Evolutionary conservation across 1,140 invertebrate genomes (phyloP), one percentile per base, ranked within the genome.

Genomic region (Cardiocondyla obscurior): DNA sequence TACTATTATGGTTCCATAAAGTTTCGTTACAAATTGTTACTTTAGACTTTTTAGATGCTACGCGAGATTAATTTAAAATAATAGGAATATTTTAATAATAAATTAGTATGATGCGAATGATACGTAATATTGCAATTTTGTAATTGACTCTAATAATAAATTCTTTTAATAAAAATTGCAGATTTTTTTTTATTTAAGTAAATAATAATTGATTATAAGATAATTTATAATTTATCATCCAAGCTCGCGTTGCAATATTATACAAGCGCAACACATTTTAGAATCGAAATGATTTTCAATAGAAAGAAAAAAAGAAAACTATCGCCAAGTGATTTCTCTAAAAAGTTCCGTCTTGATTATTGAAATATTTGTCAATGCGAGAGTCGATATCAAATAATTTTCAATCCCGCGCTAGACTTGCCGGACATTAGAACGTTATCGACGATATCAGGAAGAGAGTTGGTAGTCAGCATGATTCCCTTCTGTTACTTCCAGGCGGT

Each of bases 371-470:
- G 74, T 79, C 62, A 25, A 69, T 42, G 12, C 49, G 28, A 30
- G 25, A 67, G 16, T 28, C 62, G 74, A 79, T 67, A 3, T 67
- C 33, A 53, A 79, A 79, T 79, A 19, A 64, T 76, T 79, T 69
- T 33, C 46, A 36, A 44, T 39, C 36, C 36, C 14, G 55, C 16
- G 12, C 39, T 79, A 49, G 39, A 49, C 55, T 85, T 51, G 69
- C 7, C 60, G 22, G 62, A 3, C 53, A 65, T 25, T 19, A 33
- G 22, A 16, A 19, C n/a, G 30, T 79, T 77, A 87, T 87, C 81
- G 49, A 33, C 12, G 73, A 44, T 46, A 81, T 87, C 81, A 82
- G 86, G 70, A 88, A 87, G 82, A 76, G 69, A 76, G 60, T 77
- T 51, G 39, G 25, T 51, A 42, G 12, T 8, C 25, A 67, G 58